These are phyloP conservation scores for Stenotaenia linearis DNA, from an alignment of 2,888 invertebrate species.

Conservation along the genomic window DNA sequence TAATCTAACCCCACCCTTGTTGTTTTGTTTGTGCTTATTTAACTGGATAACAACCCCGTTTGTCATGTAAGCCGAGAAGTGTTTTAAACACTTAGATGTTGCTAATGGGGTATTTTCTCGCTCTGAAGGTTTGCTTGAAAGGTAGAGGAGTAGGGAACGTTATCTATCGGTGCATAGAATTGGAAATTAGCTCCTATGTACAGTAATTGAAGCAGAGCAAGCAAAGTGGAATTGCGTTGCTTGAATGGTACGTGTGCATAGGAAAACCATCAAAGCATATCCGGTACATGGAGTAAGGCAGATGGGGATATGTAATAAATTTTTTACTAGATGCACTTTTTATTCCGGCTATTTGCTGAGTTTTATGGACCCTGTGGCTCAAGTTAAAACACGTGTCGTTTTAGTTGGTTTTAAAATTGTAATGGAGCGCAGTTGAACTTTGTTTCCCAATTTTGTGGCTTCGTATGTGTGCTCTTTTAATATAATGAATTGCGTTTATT, in stretches of 20 bases:
- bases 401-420: background rate
- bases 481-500: background rate
- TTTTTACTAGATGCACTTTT: background rate
- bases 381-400: background rate
- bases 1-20: background rate
- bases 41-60: background rate
- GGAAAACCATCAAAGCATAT: background rate
- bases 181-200: background rate
- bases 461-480: background rate
- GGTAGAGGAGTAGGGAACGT: background rate
- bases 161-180: background rate
- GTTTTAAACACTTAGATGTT: background rate
- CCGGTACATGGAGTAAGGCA: background rate
- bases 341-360: background rate
- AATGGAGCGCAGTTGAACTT: background rate
- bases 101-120: background rate
- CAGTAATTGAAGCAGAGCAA: background rate
- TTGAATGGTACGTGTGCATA: background rate
- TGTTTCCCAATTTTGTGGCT: background rate
- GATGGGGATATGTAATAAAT: background rate
- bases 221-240: background rate
- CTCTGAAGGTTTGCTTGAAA: background rate
- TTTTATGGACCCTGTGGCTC: background rate
- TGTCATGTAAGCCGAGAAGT: background rate
- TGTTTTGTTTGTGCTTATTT: background rate